These are phyloP conservation scores for Cossypha heuglini DNA, from an alignment of 2,797 vertebrate species.

Conservation along the genomic window DNA sequence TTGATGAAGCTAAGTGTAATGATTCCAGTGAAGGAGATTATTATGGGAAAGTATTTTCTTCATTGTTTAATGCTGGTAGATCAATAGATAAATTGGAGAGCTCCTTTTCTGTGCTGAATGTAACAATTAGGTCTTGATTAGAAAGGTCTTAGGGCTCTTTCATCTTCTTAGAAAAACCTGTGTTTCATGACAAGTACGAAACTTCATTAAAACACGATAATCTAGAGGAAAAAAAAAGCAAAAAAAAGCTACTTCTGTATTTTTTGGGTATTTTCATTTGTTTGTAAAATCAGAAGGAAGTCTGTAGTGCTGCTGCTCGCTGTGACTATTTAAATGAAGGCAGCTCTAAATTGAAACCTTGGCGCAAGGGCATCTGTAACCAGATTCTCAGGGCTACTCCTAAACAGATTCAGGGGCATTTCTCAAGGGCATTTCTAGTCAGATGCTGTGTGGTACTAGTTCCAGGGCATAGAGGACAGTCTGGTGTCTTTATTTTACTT, in stretches of 20 bases:
- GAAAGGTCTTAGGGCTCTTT: background rate
- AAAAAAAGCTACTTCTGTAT: accelerated
- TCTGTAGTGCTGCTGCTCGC: background rate
- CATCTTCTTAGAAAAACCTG: background rate
- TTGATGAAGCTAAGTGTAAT: background rate
- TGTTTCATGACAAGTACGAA: background rate
- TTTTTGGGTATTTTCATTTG: background rate
- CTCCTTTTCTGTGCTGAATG: background rate
- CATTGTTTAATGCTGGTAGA: background rate
- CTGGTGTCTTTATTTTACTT: background rate
- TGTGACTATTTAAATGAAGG: background rate
- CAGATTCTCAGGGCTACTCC: background rate
- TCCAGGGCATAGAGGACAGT: background rate
- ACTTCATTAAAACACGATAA: background rate
- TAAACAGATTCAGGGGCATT: background rate
- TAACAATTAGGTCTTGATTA: background rate
- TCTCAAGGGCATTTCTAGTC: background rate
- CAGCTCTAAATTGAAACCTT: background rate
- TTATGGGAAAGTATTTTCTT: background rate
- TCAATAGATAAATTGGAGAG: background rate
- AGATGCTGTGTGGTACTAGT: background rate
- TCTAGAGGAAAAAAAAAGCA: background rate
- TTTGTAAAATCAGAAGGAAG: background rate
- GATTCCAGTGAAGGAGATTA: background rate
- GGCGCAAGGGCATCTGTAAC: background rate